phyloP scores from a whole-genome alignment of 1,140 invertebrate genomes.

The Triops longicaudatus region DNA sequence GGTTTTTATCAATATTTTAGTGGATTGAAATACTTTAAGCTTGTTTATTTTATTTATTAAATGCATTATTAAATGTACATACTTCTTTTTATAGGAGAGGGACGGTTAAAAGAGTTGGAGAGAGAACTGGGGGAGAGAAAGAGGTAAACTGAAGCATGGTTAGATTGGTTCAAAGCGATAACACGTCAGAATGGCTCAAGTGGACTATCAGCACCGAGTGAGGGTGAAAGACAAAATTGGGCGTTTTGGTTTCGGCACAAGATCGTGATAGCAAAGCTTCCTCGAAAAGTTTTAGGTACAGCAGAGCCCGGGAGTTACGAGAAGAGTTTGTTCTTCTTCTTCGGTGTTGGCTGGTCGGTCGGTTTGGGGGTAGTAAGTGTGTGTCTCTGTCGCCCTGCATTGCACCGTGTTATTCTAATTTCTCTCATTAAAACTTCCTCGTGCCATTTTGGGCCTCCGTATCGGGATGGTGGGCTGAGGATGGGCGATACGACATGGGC shows the following conservation, averaged over 20 bases:
- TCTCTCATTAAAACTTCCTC: constrained; percentile 15
- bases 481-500: not conserved
- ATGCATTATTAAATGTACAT: too few species aligned
- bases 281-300: not conserved
- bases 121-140: too few species aligned
- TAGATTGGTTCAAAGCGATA: not conserved
- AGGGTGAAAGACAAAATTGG: not conserved
- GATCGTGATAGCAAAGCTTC: constrained; percentile 1
- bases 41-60: too few species aligned
- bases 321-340: too few species aligned
- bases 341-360: not conserved
- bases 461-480: not conserved
- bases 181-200: not conserved
- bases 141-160: too few species aligned
- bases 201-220: not conserved
- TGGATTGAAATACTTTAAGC: too few species aligned
- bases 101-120: too few species aligned
- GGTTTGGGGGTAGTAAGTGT: not conserved
- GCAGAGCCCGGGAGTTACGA: too few species aligned
- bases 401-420: constrained; percentile 12
- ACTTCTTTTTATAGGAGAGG: too few species aligned
- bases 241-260: not conserved
- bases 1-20: too few species aligned
- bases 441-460: not conserved
- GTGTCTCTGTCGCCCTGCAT: not conserved